Evolutionary conservation across 2,888 invertebrate species (phyloP), one percentile per base, ranked within the genome.

Genomic region (Thereva nobilitata): DNA sequence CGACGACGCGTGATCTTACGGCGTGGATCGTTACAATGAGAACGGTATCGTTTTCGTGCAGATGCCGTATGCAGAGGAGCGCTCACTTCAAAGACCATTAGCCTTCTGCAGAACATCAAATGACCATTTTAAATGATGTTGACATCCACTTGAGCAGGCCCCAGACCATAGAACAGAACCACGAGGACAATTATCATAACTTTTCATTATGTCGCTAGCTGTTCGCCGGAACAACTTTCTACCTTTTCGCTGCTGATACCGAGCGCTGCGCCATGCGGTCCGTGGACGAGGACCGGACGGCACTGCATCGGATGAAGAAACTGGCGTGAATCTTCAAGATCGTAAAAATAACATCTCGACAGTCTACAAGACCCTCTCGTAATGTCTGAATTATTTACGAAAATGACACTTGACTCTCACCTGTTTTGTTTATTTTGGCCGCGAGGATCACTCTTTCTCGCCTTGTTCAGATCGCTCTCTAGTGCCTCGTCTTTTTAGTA

Each of bases 401-500:
- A 72, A 72, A 72, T 72, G 72, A 72, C 72, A 72, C 72, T 72
- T 72, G 72, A 72, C 72, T 72, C 72, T 72, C 69, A 72, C 72
- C 72, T 72, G 70, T 57, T 69, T 55, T 69, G 67, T 64, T 68
- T 67, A 54, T 64, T 68, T 64, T 70, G 55, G 40, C 5, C 38
- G 23, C 23, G 45, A 47, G 52, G 44, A 35, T 63, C 35, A 7
- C 37, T 38, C 10, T 35, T 45, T 34, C 59, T n/a, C 10, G 40
- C 38, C 49, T 49, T 10, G 45, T 12, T 9, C 54, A n/a, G 4
- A 57, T 56, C 23, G 42, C 3, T 3, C 3, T 5, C 59, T 59
- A 47, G 49, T 59, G 47, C 35, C 54, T 34, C 45, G 37, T 37
- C 23, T 56, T 38, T n/a, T 59, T 59, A 45, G 35, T 47, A 37